Base-by-base conservation (phyloP, 2,888 invertebrate species). In the Eupithecia exiguata region DNA sequence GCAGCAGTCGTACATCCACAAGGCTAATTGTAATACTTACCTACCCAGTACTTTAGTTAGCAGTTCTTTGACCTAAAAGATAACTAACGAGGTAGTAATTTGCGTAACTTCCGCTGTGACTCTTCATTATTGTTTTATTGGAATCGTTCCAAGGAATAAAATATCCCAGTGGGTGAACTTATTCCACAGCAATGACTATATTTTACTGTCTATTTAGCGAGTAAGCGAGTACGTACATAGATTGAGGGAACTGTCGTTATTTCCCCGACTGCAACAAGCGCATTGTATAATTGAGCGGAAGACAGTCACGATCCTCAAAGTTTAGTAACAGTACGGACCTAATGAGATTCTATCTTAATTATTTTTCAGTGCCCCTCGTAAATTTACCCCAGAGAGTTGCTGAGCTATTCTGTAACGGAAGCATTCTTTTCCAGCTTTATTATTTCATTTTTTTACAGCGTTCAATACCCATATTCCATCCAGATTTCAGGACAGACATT, bases 291-390 rank as follows among this genome's bases (percentile, higher is more conserved):
- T 75, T 75, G 72, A 77, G 71, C 74, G 70, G 70, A 46, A 70
- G 72, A 77, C 43, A 73, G 69, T 40, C 61, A 65, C 70, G 70
- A 72, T 58, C 82, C 80, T 79, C 83, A 68, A 49, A 84, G 80
- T 30, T 30, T 30, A 30, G 30, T 83, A 63, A 49, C 38, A 61
- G 81, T 84, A 82, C 83, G 83, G 81, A 79, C 80, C 80, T 89
- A 89, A 89, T 89, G 88, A 91, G 90, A 88, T 89, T 88, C 84
- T 84, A 86, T 89, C 88, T 88, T 91, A 91, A 91, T 91, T 89
- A 89, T 89, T 89, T 89, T 89, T 87, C 87, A 88, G 85, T 87
- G 86, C 87, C 85, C 82, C 83, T 88, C 87, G 86, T 88, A 87
- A 89, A 89, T 89, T 89, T 77, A 76, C 85, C 84, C 79, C 76